These are phyloP conservation scores for Tetropium fuscum DNA, from an alignment of 2,888 invertebrate genomes.

Conservation along the genomic window DNA sequence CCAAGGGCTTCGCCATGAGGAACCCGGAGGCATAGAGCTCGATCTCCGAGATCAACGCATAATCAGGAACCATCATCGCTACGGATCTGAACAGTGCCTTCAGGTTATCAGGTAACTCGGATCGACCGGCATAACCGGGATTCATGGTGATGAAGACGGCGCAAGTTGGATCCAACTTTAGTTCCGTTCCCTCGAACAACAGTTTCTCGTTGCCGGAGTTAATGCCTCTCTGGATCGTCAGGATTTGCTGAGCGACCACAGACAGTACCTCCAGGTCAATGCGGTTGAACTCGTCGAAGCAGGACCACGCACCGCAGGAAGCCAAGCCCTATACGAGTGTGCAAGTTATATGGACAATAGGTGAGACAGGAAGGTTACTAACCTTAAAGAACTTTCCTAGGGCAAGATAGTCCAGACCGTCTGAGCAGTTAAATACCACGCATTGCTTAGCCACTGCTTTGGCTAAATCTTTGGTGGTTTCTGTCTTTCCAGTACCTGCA, in stretches of 20 bases:
- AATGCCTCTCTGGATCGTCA: slow-evolving; percentile 92
- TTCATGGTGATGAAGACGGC: slow-evolving; percentile 98
- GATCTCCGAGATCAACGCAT: slow-evolving; percentile 94
- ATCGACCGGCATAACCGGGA: slow-evolving; percentile 91
- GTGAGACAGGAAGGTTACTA: background rate
- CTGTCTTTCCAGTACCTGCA: slow-evolving; percentile 84
- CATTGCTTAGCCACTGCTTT: slow-evolving; percentile 97
- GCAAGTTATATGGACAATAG: slow-evolving; percentile 46
- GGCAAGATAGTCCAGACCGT: slow-evolving; percentile 93
- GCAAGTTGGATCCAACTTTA: slow-evolving; percentile 87
- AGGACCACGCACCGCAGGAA: slow-evolving; percentile 95
- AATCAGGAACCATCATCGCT: slow-evolving; percentile 98
- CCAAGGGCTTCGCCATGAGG: slow-evolving; percentile 86
- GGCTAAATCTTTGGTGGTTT: slow-evolving; percentile 95
- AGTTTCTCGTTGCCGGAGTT: slow-evolving; percentile 82
- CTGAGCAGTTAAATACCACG: slow-evolving; percentile 96
- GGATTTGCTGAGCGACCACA: slow-evolving; percentile 95
- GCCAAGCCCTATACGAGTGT: slow-evolving; percentile 77
- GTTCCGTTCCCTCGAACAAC: slow-evolving; percentile 89
- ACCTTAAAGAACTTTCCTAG: slow-evolving; percentile 94
- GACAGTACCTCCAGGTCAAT: slow-evolving; percentile 94
- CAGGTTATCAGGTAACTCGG: slow-evolving; percentile 93
- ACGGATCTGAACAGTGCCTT: slow-evolving; percentile 81
- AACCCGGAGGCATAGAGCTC: slow-evolving; percentile 95
- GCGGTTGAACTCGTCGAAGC: slow-evolving; percentile 96